Conservation (phyloP, 2,888 invertebrate species). For the Drosophila kambysellisi region DNA sequence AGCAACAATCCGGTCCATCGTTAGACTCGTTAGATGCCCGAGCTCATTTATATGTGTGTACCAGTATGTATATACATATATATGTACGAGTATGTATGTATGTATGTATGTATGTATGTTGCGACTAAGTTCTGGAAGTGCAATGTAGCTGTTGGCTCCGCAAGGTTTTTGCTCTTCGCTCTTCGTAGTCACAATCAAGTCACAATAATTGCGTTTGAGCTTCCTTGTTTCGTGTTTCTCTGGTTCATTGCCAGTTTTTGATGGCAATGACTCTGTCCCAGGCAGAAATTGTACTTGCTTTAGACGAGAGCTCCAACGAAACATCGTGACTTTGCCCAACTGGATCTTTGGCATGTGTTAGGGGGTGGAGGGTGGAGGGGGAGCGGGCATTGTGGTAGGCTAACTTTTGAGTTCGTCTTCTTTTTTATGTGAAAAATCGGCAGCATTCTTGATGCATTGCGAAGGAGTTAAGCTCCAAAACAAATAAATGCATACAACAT, state of each 20-base stretch:
- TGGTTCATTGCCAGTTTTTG: constrained; percentile 74
- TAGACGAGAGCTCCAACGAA: constrained; percentile 33
- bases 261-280: constrained; percentile 65
- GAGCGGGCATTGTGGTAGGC: constrained; percentile 17
- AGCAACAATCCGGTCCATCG: constrained; percentile 66
- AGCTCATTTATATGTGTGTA: constrained; percentile 37
- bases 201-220: constrained; percentile 63
- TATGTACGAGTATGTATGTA: not conserved
- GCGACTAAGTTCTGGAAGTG: constrained; percentile 72
- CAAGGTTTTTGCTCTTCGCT: constrained; percentile 21
- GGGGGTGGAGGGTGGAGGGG: not conserved
- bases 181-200: constrained; percentile 26
- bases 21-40: constrained; percentile 73
- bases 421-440: constrained; percentile 5
- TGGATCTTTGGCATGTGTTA: constrained; percentile 30
- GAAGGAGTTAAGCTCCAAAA: not conserved
- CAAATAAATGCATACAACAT: not conserved
- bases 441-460: constrained; percentile 1
- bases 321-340: constrained; percentile 43
- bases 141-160: constrained; percentile 64
- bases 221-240: constrained; percentile 77
- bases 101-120: constrained; percentile 29
- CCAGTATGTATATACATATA: not conserved
- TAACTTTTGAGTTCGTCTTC: constrained; percentile 11
- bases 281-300: constrained; percentile 33